Percentiles rank a stretch among this genome's conserved stretches.
These are phyloP conservation scores for Asbolus verrucosus DNA, from an alignment of 1,140 invertebrate species.

Conservation along the genomic window DNA sequence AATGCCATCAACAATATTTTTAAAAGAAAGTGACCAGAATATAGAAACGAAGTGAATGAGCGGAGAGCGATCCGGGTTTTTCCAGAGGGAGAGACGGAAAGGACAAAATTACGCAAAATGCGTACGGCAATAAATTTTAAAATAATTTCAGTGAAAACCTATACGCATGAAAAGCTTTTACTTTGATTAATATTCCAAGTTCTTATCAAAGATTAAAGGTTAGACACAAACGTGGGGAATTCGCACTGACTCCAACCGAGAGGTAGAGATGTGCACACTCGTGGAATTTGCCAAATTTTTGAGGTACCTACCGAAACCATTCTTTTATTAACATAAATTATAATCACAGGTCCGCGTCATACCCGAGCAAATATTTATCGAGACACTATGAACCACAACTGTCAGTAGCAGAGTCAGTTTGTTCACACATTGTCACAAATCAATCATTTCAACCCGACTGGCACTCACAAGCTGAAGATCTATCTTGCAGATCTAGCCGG, in stretches of 20 bases:
- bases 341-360: slow-evolving; percentile 35
- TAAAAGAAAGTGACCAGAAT: slow-evolving; percentile 29
- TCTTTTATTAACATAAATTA: slow-evolving; percentile 28
- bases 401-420: slow-evolving; percentile 1
- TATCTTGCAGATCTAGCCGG: slow-evolving; percentile 53
- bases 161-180: not conserved
- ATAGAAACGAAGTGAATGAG: slow-evolving; percentile 30
- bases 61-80: slow-evolving; percentile 23
- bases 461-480: slow-evolving; percentile 42
- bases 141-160: not conserved
- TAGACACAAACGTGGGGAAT: not conserved
- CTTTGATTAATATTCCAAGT: slow-evolving; percentile 3
- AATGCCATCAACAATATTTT: slow-evolving; percentile 27
- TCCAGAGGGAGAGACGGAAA: slow-evolving; percentile 32
- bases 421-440: slow-evolving; percentile 30
- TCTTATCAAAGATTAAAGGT: slow-evolving; percentile 3
- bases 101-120: slow-evolving; percentile 15
- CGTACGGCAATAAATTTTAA: slow-evolving; percentile 13
- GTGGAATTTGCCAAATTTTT: not conserved
- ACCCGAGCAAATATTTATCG: slow-evolving; percentile 14
- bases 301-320: slow-evolving; percentile 39
- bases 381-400: slow-evolving; percentile 13
- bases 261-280: no score
- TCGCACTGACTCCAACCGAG: no score
- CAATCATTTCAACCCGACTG: slow-evolving; percentile 33